Evolutionary conservation across 2,113 vertebrate species (phyloP).

Genomic region (Rhynchopsitta pachyrhyncha): DNA sequence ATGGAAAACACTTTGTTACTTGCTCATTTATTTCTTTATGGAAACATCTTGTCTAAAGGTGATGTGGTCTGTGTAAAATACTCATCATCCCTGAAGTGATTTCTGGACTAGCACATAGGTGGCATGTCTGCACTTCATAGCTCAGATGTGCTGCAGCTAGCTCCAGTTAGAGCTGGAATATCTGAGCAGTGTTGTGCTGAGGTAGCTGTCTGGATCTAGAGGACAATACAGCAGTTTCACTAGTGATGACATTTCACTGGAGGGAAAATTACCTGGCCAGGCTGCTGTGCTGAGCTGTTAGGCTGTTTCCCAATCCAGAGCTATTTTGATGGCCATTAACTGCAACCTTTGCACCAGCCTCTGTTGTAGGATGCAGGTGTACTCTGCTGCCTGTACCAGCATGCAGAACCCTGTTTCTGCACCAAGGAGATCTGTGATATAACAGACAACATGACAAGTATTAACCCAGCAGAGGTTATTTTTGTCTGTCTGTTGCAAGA

Average conservation of each 20-base stretch:
- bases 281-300: background rate
- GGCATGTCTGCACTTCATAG: background rate
- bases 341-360: background rate
- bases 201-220: background rate
- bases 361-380: background rate
- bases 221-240: background rate
- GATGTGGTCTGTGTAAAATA: background rate
- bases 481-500: background rate
- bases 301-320: background rate
- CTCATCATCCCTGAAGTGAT: background rate
- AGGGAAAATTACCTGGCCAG: background rate
- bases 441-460: background rate
- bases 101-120: background rate
- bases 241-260: background rate
- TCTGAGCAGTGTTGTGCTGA: background rate
- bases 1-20: background rate
- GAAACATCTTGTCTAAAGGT: background rate
- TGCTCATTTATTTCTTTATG: background rate
- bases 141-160: background rate
- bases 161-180: background rate
- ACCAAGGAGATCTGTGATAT: background rate
- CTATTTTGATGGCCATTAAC: background rate
- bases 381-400: background rate
- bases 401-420: background rate
- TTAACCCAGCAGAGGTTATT: background rate